A percentile compares a stretch with the other conserved stretches of the same genome.
These are phyloP conservation scores for Podarcis muralis DNA, from an alignment of 2,113 vertebrate genomes.

Conservation along the genomic window DNA sequence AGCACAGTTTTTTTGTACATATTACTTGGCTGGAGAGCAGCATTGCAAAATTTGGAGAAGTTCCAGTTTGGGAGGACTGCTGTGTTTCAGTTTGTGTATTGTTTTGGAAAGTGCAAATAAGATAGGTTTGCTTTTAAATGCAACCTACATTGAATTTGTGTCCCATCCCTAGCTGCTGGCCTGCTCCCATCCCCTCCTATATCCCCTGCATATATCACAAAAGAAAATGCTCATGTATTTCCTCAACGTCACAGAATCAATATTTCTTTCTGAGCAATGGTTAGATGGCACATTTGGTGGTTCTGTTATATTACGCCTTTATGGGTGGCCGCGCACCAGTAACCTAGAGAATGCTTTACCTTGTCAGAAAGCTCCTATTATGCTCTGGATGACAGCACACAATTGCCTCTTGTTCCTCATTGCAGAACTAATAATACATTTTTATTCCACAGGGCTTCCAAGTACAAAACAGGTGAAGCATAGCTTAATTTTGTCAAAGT, in stretches of 20 bases:
- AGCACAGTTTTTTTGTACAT: too few species aligned
- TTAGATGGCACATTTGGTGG: background rate
- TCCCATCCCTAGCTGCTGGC: too few species aligned
- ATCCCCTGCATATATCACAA: background rate
- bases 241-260: background rate
- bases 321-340: background rate
- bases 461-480: slow-evolving; percentile 46
- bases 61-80: too few species aligned
- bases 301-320: slow-evolving; percentile 17
- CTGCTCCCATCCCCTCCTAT: too few species aligned
- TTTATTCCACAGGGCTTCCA: slow-evolving; percentile 51
- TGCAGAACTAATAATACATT: slow-evolving; percentile 52
- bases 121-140: too few species aligned
- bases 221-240: fast-evolving
- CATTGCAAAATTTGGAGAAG: too few species aligned
- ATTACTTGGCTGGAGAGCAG: too few species aligned
- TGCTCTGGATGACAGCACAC: slow-evolving; percentile 35
- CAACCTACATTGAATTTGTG: too few species aligned
- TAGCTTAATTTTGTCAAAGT: slow-evolving; percentile 53
- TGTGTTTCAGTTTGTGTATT: too few species aligned
- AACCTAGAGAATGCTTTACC: slow-evolving; percentile 35
- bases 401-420: slow-evolving; percentile 44
- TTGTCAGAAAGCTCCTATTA: slow-evolving; percentile 39
- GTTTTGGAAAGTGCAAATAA: too few species aligned
- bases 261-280: background rate